Base-by-base conservation (phyloP, 2,888 invertebrate genomes). In the Matsumyia berberina region DNA sequence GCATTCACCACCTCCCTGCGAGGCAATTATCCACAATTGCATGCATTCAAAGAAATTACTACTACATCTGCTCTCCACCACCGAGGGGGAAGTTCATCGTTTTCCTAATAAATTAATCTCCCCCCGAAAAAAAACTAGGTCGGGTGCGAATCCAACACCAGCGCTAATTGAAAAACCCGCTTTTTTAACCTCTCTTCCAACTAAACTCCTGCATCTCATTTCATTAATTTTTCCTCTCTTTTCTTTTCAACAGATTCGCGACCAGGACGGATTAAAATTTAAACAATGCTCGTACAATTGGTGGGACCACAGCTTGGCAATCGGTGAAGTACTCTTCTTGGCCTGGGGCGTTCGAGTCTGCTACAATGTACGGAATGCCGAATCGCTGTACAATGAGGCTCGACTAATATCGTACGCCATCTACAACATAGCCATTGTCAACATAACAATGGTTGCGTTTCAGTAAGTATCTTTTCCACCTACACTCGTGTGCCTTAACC, bases 221-320 rank as follows among this genome's bases (percentile, higher is more conserved):
- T 72, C 12, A 37, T 62, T 64, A 24, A 29, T 31, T 64, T 33
- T 74, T 55, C 24, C 33, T 80, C 62, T 53, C 37, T 60, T 51
- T 19, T 66, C 33, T 49, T 77, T 51, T 51, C 69, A 58, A 5
- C 87, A 94, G 93, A 96, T 97, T 87, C 93, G 94, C 76, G 96
- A 96, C 90, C 94, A 95, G 87, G 93, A 93, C 87, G 95, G 95
- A 66, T 93, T 97, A 82, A 95, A 96, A 90, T 98, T 97, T 92
- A 96, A 96, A 89, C 96, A 97, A 89, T 98, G 98, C 92, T 94
- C 95, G 35, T 97, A 96, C 91, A 97, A 97, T 89, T 97, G 97
- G 96, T 98, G 98, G 97, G 97, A 97, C 93, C 97, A 97, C 91
- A 97, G 96, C 90, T 93, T 97, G 90, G 96, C 97, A 53, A 96